These are phyloP conservation scores for Platycheirus rosarum DNA, from an alignment of 2,888 invertebrate species.

Conservation along the genomic window DNA sequence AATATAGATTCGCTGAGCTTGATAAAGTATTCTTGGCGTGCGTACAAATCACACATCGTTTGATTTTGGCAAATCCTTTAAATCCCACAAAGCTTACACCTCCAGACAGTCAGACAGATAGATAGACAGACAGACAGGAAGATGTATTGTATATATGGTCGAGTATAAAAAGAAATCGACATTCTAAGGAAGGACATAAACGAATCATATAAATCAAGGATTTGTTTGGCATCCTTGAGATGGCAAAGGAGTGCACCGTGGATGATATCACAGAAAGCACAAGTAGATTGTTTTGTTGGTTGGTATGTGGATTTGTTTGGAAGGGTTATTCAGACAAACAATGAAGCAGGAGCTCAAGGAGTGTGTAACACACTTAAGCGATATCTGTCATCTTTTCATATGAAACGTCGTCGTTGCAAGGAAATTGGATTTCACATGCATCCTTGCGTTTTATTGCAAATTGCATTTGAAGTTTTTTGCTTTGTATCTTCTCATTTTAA, in stretches of 20 bases:
- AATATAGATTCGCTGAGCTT: slow-evolving; percentile 64
- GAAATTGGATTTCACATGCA: slow-evolving; percentile 66
- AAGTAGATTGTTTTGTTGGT: slow-evolving; percentile 51
- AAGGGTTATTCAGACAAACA: slow-evolving; percentile 67
- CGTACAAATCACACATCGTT: slow-evolving; percentile 74
- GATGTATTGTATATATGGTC: slow-evolving; percentile 47
- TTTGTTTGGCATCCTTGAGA: slow-evolving; percentile 67
- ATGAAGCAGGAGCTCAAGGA: slow-evolving; percentile 16
- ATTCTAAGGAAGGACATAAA: slow-evolving; percentile 50
- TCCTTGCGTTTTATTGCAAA: slow-evolving; percentile 68
- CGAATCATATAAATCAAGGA: slow-evolving; percentile 74
- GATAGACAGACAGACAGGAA: slow-evolving; percentile 68
- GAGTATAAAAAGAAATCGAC: slow-evolving; percentile 40
- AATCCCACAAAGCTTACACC: slow-evolving; percentile 67
- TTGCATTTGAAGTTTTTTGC: slow-evolving; percentile 56
- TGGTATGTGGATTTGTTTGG: slow-evolving; percentile 22
- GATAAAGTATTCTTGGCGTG: slow-evolving; percentile 54
- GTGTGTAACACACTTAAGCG: slow-evolving; percentile 48
- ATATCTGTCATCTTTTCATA: slow-evolving; percentile 62
- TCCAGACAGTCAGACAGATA: slow-evolving; percentile 55
- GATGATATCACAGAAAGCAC: slow-evolving; percentile 39
- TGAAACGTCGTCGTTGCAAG: not conserved
- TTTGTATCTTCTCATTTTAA: too few relatives aligned
- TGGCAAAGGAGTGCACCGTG: slow-evolving; percentile 49
- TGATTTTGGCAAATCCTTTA: slow-evolving; percentile 71